Conservation (phyloP, 2,797 vertebrate genomes). For the Schizopygopsis pylzovi region DNA sequence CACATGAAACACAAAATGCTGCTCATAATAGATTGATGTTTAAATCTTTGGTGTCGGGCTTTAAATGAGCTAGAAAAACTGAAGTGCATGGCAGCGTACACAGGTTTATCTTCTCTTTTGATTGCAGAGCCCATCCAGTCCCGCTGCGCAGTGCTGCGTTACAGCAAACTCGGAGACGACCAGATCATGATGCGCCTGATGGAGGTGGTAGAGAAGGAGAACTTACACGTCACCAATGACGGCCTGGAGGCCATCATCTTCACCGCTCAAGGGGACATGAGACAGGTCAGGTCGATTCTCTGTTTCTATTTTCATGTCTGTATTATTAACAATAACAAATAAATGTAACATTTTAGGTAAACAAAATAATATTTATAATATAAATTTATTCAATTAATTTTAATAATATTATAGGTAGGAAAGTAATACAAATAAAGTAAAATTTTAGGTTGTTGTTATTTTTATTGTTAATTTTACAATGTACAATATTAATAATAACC, state of each 20-base stretch:
- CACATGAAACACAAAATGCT: background rate
- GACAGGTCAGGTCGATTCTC: constrained; percentile 82
- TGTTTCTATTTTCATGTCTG: background rate
- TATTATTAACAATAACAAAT: background rate
- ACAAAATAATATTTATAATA: background rate
- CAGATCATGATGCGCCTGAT: constrained; percentile 90
- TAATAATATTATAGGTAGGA: background rate
- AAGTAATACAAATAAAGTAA: background rate
- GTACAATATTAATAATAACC: background rate
- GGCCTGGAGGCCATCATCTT: constrained; percentile 97
- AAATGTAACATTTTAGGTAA: background rate
- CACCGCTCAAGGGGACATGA: constrained; percentile 98
- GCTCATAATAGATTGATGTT: background rate
- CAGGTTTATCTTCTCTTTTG: background rate
- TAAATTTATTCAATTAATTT: too few relatives aligned
- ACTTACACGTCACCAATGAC: constrained; percentile 84
- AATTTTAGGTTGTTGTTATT: background rate
- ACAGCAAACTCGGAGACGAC: constrained; percentile 90
- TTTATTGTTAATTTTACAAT: background rate
- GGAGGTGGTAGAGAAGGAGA: constrained; percentile 88
- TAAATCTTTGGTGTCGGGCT: background rate
- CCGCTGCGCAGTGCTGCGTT: constrained; percentile 94
- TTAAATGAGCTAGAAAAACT: background rate
- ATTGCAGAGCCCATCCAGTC: constrained; percentile 93
- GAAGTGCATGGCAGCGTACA: background rate